phyloP scores from a whole-genome alignment of 2,888 invertebrate species.

The Helleia helle region DNA sequence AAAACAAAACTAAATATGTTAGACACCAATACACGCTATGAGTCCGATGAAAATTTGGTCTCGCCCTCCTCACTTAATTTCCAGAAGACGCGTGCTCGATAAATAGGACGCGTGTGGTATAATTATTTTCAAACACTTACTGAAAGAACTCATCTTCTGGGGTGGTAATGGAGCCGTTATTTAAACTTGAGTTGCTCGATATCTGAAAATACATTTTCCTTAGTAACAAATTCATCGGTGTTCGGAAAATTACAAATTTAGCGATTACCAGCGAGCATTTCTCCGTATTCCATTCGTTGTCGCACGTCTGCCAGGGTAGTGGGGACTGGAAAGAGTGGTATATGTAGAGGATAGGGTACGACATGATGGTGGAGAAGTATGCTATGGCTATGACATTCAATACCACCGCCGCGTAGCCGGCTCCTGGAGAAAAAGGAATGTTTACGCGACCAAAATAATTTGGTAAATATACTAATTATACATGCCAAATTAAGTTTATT shows the following conservation, averaged over 20 bases:
- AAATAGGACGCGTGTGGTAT: too few species aligned
- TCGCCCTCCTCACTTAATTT: too few species aligned
- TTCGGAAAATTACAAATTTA: too few species aligned
- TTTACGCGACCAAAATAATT: background rate
- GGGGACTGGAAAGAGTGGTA: conserved; percentile 77
- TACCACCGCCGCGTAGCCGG: conserved; percentile 87
- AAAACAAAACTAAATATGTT: too few species aligned
- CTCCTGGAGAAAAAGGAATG: conserved; percentile 72
- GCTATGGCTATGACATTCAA: conserved; percentile 86
- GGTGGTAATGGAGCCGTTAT: conserved; percentile 67
- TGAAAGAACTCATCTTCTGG: conserved; percentile 90
- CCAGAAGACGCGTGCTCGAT: too few species aligned
- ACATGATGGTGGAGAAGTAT: conserved; percentile 89
- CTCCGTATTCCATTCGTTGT: conserved; percentile 87
- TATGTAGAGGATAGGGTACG: conserved; percentile 89
- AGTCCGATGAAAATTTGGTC: too few species aligned
- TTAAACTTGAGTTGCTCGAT: conserved; percentile 42
- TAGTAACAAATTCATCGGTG: background rate
- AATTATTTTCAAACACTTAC: conserved; percentile 74
- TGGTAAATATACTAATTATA: background rate
- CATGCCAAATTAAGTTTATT: too few species aligned
- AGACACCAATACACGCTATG: too few species aligned
- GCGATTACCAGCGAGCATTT: conserved; percentile 76
- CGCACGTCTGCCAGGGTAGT: conserved; percentile 86
- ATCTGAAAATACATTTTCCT: conserved; percentile 40